Base-by-base conservation (phyloP, 2,888 invertebrate species). In the Phyto melanocephala region DNA sequence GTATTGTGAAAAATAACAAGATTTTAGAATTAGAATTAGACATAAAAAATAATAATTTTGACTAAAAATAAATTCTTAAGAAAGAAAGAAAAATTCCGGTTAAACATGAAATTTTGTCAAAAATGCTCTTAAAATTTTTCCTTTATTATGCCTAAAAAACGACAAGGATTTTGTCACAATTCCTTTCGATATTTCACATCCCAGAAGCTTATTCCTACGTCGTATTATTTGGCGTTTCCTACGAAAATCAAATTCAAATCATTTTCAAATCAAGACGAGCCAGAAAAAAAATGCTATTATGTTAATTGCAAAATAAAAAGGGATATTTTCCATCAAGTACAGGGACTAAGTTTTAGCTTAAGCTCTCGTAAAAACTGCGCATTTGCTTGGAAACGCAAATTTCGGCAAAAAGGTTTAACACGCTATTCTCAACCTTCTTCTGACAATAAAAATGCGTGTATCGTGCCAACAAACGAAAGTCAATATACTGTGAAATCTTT, bases 321-420 rank as follows among this genome's bases (percentile, higher is more conserved):
- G 52, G 85, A 84, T 65, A 81, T 85, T 75, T 85, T 84, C 71
- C 83, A 85, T 24, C 84, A 82, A 75, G 82, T 86, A 67, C 85
- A 86, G 63, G 84, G 86, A 67, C 85, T 87, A 54, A 85, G 83
- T 72, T 85, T 86, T 35, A 60, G 71, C 35, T 76, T 72, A 20
- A 35, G 84, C 68, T 56, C 85, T 65, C 68, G 78, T 33, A 83
- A 76, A 8, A 78, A 70, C 13, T 85, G 86, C 37, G 85, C 85
- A n/a, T 85, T 86, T 68, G 80, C 84, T 28, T 86, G 87, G 87
- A 86, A 87, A 24, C 85, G 85, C n/a, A 86, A 85, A 68, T 67
- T 80, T 37, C 80, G 81, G 24, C 76, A 40, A n/a, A 68, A 62
- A 15, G 8, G 35, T 56, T 35, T 1, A 11, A 52, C n/a, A 24